phyloP scores from a whole-genome alignment of 2,888 invertebrate species.

The Asteroscopus sphinx region DNA sequence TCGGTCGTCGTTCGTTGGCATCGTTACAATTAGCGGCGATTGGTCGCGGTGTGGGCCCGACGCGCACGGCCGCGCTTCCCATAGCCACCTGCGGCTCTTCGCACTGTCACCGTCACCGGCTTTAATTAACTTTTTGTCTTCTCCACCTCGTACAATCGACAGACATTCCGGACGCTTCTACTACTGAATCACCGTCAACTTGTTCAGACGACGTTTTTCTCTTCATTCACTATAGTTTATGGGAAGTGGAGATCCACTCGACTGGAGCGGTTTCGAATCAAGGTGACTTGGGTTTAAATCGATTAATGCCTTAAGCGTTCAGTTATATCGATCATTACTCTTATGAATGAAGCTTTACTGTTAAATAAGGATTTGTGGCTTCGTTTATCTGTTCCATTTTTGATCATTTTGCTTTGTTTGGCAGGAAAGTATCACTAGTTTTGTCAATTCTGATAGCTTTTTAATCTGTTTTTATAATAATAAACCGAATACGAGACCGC shows the following conservation, averaged over 20 bases:
- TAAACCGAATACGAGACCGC: constrained; percentile 11
- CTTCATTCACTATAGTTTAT: constrained; percentile 61
- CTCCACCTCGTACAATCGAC: constrained; percentile 72
- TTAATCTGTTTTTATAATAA: constrained; percentile 1
- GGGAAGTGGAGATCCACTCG: constrained; percentile 59
- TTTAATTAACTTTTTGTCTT: constrained; percentile 88
- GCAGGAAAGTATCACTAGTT: background rate
- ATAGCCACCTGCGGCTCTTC: constrained; percentile 81
- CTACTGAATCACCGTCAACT: constrained; percentile 62
- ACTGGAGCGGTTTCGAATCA: constrained; percentile 53
- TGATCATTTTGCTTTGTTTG: background rate
- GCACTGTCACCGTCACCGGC: constrained; percentile 73
- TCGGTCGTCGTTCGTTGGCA: constrained; percentile 66
- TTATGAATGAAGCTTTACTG: constrained; percentile 42
- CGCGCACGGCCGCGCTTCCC: constrained; percentile 89
- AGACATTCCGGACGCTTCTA: constrained; percentile 72
- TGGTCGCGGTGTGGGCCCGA: constrained; percentile 83
- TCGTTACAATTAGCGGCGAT: constrained; percentile 86
- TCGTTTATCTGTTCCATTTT: background rate
- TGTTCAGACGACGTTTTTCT: constrained; percentile 54
- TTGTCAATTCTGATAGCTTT: background rate
- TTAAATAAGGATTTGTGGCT: background rate
- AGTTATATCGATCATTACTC: constrained; percentile 26
- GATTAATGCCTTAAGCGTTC: constrained; percentile 44
- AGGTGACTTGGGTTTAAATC: constrained; percentile 45